A percentile compares a stretch with the other conserved stretches of the same genome.
phyloP scores from a whole-genome alignment of 2,888 invertebrate genomes.

The Perizoma affinitatum region DNA sequence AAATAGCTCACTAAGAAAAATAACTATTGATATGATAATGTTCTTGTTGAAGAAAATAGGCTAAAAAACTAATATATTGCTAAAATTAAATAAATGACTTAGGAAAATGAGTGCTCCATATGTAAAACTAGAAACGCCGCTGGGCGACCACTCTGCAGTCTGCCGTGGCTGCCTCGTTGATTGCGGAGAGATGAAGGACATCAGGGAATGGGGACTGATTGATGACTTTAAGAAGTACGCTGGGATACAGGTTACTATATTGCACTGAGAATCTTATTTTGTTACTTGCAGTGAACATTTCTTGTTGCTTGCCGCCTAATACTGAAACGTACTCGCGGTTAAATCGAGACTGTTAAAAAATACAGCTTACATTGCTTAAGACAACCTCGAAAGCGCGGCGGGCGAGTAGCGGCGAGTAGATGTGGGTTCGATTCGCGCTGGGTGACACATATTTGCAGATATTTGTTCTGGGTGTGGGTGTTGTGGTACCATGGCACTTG shows the following conservation, averaged over 20 bases:
- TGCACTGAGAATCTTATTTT: no score
- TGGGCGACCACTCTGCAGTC: conserved; percentile 48
- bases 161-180: conserved; percentile 70
- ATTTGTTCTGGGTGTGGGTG: conserved; percentile 1
- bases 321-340: no score
- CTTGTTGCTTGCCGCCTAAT: no score
- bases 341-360: no score
- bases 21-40: no score
- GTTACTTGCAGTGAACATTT: no score
- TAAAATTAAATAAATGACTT: conserved; percentile 8
- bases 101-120: conserved; percentile 53
- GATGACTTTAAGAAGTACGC: conserved; percentile 64
- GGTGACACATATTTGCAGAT: not conserved
- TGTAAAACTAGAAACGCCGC: conserved; percentile 44
- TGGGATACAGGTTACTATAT: conserved; percentile 55
- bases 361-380: no score
- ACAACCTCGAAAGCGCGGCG: no score
- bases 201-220: conserved; percentile 63
- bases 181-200: conserved; percentile 70
- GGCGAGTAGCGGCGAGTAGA: no score
- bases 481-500: not conserved
- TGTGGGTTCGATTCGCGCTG: not conserved
- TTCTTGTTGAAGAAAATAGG: not conserved
- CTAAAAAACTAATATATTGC: conserved; percentile 9
- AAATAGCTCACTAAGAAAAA: no score